phyloP scores from a whole-genome alignment of 2,113 vertebrate species.

The Chunga burmeisteri region DNA sequence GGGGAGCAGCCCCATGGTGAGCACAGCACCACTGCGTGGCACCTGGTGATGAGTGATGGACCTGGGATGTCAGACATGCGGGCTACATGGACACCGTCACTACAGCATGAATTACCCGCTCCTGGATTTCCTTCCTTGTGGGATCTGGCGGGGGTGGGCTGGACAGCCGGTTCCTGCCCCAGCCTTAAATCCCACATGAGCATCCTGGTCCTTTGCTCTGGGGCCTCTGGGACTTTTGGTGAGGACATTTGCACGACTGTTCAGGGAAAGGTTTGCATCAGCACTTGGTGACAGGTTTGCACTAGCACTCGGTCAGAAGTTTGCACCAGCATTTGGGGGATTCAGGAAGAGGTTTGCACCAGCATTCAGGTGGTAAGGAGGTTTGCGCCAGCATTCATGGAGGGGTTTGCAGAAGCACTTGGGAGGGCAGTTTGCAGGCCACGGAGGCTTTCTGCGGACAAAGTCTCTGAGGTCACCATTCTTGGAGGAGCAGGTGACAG shows the following conservation, averaged over 20 bases:
- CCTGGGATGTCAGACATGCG: background rate
- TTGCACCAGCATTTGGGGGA: background rate
- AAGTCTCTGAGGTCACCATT: background rate
- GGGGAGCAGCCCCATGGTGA: background rate
- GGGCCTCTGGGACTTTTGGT: background rate
- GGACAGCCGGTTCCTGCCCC: background rate
- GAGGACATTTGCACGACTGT: background rate
- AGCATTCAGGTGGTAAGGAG: background rate
- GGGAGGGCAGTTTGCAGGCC: background rate
- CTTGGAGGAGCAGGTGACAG: background rate
- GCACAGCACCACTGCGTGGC: background rate
- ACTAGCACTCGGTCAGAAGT: background rate
- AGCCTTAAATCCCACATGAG: background rate
- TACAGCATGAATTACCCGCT: background rate
- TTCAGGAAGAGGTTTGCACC: background rate
- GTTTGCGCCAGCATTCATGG: background rate
- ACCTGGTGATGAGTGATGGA: too few species aligned
- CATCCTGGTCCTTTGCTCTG: background rate
- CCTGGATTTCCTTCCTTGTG: background rate
- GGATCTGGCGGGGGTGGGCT: too few species aligned
- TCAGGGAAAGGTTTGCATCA: background rate
- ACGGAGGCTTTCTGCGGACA: background rate
- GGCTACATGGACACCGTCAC: fast-evolving
- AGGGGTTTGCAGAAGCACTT: background rate
- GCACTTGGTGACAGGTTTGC: background rate